Evolutionary conservation across 2,113 vertebrate species (phyloP).

Genomic region (Oncorhynchus keta): DNA sequence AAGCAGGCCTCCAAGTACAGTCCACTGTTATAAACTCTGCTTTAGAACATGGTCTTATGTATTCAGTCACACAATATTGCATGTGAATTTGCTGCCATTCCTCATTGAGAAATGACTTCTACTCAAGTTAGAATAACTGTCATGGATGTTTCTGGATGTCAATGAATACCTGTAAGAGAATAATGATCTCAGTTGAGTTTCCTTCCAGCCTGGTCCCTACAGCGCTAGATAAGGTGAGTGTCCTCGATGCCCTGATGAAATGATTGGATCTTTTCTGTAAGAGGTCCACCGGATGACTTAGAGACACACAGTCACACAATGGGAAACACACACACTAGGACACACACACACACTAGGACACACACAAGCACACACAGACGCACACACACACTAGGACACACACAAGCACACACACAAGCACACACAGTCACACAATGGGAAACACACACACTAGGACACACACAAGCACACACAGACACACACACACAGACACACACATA

Average conservation of each 20-base stretch:
- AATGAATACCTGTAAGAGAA: constrained; percentile 22
- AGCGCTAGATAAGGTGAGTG: constrained; percentile 45
- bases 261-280: constrained; percentile 53
- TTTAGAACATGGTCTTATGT: background rate
- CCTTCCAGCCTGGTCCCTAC: constrained; percentile 46
- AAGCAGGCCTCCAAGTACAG: background rate
- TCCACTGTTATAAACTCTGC: background rate
- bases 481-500: background rate
- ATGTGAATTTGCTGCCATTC: background rate
- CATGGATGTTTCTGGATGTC: background rate
- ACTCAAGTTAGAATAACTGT: background rate
- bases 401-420: no score
- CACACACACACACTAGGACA: background rate
- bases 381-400: no score
- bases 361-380: background rate
- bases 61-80: no score
- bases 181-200: constrained; percentile 35
- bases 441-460: no score
- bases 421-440: background rate
- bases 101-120: background rate
- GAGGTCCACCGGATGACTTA: constrained; percentile 46
- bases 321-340: constrained; percentile 7
- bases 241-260: constrained; percentile 49
- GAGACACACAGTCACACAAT: constrained; percentile 36
- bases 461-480: constrained; percentile 4